These are phyloP conservation scores for Limnephilus marmoratus DNA, from an alignment of 2,888 invertebrate genomes.

Conservation along the genomic window DNA sequence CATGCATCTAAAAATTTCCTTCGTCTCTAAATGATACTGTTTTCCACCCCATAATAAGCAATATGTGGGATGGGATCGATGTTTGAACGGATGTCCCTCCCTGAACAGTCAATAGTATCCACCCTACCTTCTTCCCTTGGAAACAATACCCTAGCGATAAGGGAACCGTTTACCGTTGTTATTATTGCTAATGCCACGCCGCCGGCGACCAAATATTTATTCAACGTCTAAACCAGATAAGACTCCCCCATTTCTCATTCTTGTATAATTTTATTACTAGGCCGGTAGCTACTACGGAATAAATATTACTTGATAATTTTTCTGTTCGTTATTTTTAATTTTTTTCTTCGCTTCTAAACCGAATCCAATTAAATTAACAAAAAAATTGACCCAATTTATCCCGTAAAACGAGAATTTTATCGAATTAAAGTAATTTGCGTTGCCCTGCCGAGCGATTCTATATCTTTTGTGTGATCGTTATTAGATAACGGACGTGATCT, in stretches of 20 bases:
- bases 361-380: background rate
- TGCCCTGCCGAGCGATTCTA: too few relatives aligned
- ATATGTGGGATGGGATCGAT: too few relatives aligned
- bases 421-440: background rate
- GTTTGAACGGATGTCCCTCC: background rate
- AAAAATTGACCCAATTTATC: background rate
- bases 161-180: constrained; percentile 5
- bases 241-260: background rate
- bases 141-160: constrained; percentile 20
- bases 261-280: background rate
- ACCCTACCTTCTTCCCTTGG: background rate
- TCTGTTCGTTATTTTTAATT: background rate
- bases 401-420: background rate
- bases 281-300: background rate
- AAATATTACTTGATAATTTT: background rate
- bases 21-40: background rate
- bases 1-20: background rate
- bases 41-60: background rate
- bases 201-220: constrained; percentile 23
- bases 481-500: too few relatives aligned
- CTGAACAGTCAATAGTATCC: background rate
- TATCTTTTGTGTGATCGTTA: too few relatives aligned
- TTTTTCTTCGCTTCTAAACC: background rate
- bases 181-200: constrained; percentile 25
- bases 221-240: constrained; percentile 33